Percentiles rank a stretch among this genome's conserved stretches.
Conservation (phyloP, 2,113 vertebrate genomes). For the Dissostichus mawsoni region DNA sequence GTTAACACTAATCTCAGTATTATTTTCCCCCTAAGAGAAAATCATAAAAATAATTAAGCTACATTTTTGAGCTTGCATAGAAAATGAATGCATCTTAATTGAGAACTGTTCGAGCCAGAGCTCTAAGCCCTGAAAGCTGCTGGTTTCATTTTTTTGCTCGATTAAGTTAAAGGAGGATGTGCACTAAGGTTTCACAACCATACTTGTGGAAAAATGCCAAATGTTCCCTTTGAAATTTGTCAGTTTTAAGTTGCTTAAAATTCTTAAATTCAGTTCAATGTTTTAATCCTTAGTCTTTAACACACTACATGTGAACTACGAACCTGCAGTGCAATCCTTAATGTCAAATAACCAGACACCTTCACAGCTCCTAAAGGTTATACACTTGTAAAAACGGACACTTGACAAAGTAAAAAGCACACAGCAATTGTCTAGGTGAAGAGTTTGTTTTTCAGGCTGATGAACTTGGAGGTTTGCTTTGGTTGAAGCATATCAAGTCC, state of each 20-base stretch:
- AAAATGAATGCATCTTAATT: no score
- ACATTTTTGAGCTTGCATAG: no score
- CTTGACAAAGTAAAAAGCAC: neutral
- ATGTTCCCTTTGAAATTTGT: neutral
- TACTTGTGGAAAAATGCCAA: neutral
- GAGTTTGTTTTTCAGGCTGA: slow-evolving; percentile 41
- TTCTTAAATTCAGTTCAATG: neutral
- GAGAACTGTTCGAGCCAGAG: no score
- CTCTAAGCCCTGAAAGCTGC: no score
- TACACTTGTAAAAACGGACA: neutral
- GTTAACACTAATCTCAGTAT: no score
- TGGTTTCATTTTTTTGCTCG: no score
- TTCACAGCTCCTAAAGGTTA: neutral
- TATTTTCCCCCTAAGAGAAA: no score
- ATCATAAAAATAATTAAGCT: no score
- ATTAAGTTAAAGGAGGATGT: no score
- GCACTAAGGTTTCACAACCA: neutral
- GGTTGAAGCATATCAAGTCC: slow-evolving; percentile 24
- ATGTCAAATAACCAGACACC: neutral
- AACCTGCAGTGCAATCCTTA: neutral
- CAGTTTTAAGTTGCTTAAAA: neutral
- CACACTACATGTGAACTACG: neutral
- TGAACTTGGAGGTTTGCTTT: slow-evolving; percentile 15
- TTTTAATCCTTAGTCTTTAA: neutral
- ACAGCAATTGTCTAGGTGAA: neutral